Evolutionary conservation across 2,888 invertebrate species (phyloP), one percentile per base, ranked within the genome.

Genomic region (Melinaea menophilus): DNA sequence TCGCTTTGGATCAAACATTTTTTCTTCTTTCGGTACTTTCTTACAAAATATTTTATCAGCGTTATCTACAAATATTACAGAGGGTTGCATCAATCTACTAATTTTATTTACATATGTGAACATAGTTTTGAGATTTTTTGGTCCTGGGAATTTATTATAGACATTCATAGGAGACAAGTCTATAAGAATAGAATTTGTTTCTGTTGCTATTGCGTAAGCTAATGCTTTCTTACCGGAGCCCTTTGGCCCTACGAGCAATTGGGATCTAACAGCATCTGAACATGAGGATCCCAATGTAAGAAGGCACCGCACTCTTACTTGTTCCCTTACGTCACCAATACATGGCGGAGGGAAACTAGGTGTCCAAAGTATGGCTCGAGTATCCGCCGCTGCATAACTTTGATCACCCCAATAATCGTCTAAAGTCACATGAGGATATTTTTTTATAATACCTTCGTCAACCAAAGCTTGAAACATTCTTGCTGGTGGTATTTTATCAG

Each of bases 401-500:
- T 92, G 91, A 74, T 95, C 95, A 0, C 96, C 96, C 77, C 92
- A 90, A 77, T 92, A 95, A 59, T 95, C 94, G 11, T 92, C 88
- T 58, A 96, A 79, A 0, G 82, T 85, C 0, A 86, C 84, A 59
- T 80, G 85, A 0, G 94, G 94, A 78, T 94, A 94, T 59, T 92
- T 90, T 70, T 84, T 91, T 58, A 96, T 93, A 64, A 97, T 94
- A 5, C 94, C 94, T 72, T 92, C 91, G 73, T 93, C 92, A 4
- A 94, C 94, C 63, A 97, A 87, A 75, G 93, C 92, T 79, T 95
- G 94, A 74, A 95, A 95, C 73, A 96, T 88, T n/a, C 92, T 92
- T 72, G 93, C 93, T 0, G 92, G 89, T 0, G 88, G 82, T 66
- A 93, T 78, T 77, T 94, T 92, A 0, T 92, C 93, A 1, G 93